Percentiles rank a stretch among this genome's conserved stretches.
These are phyloP conservation scores for Gryllus longicercus DNA, from an alignment of 2,888 invertebrate species.

Conservation along the genomic window DNA sequence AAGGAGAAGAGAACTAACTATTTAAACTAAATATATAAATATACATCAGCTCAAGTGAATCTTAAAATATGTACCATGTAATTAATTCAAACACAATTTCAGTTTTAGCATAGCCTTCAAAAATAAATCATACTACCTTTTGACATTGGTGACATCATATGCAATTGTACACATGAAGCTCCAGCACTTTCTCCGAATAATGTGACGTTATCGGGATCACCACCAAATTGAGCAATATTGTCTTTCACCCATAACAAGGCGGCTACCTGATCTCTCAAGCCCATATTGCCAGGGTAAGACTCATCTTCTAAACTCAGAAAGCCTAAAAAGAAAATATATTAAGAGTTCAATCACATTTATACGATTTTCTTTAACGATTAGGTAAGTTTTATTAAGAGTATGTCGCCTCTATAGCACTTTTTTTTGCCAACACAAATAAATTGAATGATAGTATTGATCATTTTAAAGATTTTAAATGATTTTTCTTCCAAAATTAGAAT, in stretches of 20 bases:
- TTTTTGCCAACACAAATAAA: neutral
- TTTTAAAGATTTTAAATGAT: too few relatives aligned
- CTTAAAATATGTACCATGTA: too few relatives aligned
- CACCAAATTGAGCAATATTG: constrained; percentile 23
- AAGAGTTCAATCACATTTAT: too few relatives aligned
- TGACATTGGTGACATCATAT: constrained; percentile 25
- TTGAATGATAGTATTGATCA: neutral
- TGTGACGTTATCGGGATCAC: constrained; percentile 23
- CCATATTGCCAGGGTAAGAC: constrained; percentile 19
- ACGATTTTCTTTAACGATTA: too few relatives aligned
- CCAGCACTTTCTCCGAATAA: constrained; percentile 23
- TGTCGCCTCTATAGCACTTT: neutral
- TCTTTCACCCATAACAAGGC: constrained; percentile 18
- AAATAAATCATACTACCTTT: neutral
- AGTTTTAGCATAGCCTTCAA: neutral
- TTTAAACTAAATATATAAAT: too few relatives aligned
- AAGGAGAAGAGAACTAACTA: too few relatives aligned
- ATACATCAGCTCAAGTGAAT: too few relatives aligned
- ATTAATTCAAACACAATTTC: neutral
- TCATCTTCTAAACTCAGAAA: constrained; percentile 21
- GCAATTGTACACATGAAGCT: constrained; percentile 11
- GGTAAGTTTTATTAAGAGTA: too few relatives aligned
- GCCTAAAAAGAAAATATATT: neutral
- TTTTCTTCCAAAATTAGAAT: too few relatives aligned
- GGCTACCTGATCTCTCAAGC: constrained; percentile 19